Conservation (phyloP, 2,113 vertebrate genomes). For the Fukomys damarensis region DNA sequence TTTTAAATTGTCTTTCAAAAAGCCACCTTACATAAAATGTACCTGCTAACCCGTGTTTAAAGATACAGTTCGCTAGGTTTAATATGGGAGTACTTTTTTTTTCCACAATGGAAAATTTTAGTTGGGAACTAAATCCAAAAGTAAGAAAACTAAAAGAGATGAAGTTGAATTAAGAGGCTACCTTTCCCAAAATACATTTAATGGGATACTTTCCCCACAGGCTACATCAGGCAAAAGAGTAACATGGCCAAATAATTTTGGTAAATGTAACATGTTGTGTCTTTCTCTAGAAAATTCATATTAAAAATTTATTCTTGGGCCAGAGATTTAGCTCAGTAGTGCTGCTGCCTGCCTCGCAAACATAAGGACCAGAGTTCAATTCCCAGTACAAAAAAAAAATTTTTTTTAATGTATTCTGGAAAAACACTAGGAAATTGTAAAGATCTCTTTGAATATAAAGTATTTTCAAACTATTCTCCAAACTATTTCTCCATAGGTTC, state of each 20-base stretch:
- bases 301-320: neutral
- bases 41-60: neutral
- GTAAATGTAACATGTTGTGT: neutral
- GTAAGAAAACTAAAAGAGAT: slow-evolving; percentile 16
- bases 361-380: no score
- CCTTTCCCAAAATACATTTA: slow-evolving; percentile 45
- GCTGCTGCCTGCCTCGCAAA: no score
- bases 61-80: neutral
- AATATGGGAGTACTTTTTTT: neutral
- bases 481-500: neutral
- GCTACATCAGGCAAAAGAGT: neutral
- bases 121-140: slow-evolving; percentile 45
- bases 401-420: neutral
- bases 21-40: neutral
- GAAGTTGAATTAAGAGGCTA: slow-evolving; percentile 26
- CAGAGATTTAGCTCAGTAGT: no score
- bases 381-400: no score
- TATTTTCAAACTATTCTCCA: slow-evolving; percentile 24
- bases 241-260: slow-evolving; percentile 28
- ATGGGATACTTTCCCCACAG: neutral
- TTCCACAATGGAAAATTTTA: neutral
- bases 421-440: slow-evolving; percentile 38
- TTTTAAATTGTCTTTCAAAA: neutral
- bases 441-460: slow-evolving; percentile 29
- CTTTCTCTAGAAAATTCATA: slow-evolving; percentile 34